phyloP scores from a whole-genome alignment of 2,797 vertebrate species.

The Vespertilio murinus region DNA sequence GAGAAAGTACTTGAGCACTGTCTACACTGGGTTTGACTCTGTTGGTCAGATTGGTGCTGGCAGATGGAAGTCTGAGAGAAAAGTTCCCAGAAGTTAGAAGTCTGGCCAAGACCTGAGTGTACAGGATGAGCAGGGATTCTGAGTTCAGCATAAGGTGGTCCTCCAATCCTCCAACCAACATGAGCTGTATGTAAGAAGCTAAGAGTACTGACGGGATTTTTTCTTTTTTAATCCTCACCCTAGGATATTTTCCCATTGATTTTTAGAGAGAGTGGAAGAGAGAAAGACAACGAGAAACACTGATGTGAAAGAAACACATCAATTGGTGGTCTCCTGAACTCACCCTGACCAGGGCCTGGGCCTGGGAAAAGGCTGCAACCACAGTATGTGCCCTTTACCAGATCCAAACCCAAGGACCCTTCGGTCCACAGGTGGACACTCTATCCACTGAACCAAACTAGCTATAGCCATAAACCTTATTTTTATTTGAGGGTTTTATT shows the following conservation, averaged over 20 bases:
- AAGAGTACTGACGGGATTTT: not conserved
- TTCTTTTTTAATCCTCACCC: too few species aligned
- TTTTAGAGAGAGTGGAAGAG: too few species aligned
- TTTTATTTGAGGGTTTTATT: conserved; percentile 41
- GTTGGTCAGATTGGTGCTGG: not conserved
- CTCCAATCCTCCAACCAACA: not conserved
- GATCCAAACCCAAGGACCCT: too few species aligned
- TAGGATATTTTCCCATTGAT: too few species aligned
- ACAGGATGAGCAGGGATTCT: not conserved
- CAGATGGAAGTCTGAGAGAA: not conserved
- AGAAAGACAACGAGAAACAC: too few species aligned
- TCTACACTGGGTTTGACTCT: not conserved
- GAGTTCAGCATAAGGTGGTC: not conserved
- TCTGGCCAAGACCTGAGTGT: not conserved
- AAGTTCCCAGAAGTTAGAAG: not conserved
- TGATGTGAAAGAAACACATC: too few species aligned
- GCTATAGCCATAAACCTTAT: not conserved
- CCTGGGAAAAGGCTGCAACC: too few species aligned
- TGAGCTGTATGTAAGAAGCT: not conserved
- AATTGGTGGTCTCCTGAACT: too few species aligned
- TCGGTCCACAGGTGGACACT: too few species aligned
- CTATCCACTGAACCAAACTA: not conserved
- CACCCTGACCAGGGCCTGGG: too few species aligned
- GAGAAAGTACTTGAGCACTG: not conserved
- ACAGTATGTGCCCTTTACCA: too few species aligned